Evolutionary conservation across 2,888 invertebrate species (phyloP).

Genomic region (Drosophila setosimentum): DNA sequence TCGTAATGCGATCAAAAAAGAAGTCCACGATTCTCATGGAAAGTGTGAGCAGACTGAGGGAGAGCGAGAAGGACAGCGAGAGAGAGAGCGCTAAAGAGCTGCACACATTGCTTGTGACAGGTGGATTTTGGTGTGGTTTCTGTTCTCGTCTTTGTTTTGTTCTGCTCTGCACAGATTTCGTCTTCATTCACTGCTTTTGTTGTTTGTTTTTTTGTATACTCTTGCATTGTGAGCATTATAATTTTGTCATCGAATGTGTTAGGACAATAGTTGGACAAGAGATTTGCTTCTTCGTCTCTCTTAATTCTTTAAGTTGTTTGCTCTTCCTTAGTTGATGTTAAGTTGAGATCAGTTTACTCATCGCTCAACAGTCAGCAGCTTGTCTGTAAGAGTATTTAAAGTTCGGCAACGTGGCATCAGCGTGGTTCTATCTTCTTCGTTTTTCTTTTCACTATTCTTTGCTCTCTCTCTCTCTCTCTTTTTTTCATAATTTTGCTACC

Average conservation of each 20-base stretch:
- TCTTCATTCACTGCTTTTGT: slow-evolving; percentile 27
- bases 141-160: slow-evolving; percentile 33
- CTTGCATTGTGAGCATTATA: background rate
- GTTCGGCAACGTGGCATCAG: background rate
- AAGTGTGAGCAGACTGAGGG: background rate
- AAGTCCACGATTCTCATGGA: slow-evolving; percentile 17
- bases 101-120: slow-evolving; percentile 46
- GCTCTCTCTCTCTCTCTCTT: slow-evolving; percentile 11
- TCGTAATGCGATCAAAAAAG: slow-evolving; percentile 36
- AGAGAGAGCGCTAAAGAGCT: slow-evolving; percentile 3
- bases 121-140: slow-evolving; percentile 54
- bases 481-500: slow-evolving; percentile 40
- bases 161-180: slow-evolving; percentile 30
- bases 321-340: background rate
- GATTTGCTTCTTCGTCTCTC: background rate
- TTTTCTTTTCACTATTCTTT: slow-evolving; percentile 16
- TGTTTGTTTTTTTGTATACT: slow-evolving; percentile 32
- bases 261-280: background rate
- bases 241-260: background rate
- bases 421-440: slow-evolving; percentile 19
- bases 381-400: slow-evolving; percentile 12
- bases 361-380: background rate
- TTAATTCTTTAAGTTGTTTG: background rate
- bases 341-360: background rate
- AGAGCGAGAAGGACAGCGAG: slow-evolving; percentile 1